Evolutionary conservation across 2,797 vertebrate species (phyloP).

Genomic region (Lithobates sylvaticus): DNA sequence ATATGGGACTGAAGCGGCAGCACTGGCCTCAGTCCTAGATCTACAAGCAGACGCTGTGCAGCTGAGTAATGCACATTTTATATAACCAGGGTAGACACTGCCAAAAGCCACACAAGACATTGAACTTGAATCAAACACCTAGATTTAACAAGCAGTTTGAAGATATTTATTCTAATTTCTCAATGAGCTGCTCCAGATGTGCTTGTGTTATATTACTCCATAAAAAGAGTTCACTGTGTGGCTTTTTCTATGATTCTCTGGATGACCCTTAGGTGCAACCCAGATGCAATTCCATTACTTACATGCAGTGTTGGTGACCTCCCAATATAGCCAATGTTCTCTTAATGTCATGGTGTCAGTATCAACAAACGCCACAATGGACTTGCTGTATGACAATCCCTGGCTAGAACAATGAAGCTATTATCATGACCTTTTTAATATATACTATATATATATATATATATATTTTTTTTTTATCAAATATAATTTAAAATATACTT

Average conservation of each 20-base stretch:
- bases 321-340: background rate
- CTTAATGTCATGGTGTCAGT: background rate
- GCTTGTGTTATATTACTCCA: constrained; percentile 12
- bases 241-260: background rate
- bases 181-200: constrained; percentile 33
- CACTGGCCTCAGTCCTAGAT: constrained; percentile 22
- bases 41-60: constrained; percentile 33
- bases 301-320: background rate
- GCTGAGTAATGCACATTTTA: constrained; percentile 32
- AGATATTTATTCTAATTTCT: constrained; percentile 37
- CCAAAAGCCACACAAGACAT: constrained; percentile 50
- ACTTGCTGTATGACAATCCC: background rate
- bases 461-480: no score
- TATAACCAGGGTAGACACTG: constrained; percentile 17
- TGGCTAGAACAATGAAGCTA: background rate
- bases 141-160: constrained; percentile 29
- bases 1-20: constrained; percentile 22
- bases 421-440: no score
- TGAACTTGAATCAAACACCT: constrained; percentile 34
- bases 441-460: no score
- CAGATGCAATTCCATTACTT: background rate
- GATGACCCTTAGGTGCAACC: constrained; percentile 5
- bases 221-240: constrained; percentile 7
- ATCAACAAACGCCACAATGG: background rate
- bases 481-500: no score